Conservation (phyloP, 2,797 vertebrate genomes). For the Platalea minor region DNA sequence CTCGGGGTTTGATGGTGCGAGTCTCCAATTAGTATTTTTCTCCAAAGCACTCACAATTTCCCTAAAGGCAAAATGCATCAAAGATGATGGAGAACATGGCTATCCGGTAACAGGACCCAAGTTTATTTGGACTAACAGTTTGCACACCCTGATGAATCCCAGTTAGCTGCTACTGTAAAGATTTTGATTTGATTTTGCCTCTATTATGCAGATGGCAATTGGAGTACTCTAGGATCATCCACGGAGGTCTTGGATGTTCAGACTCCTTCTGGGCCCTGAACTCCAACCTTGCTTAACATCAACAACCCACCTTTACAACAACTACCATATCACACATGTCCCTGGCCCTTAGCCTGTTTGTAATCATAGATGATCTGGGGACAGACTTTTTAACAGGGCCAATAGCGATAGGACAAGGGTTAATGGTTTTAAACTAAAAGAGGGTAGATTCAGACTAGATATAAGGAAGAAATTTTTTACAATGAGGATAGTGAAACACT, state of each 20-base stretch:
- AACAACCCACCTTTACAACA: background rate
- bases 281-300: background rate
- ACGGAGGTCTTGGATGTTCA: background rate
- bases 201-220: background rate
- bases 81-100: background rate
- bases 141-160: background rate
- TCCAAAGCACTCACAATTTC: background rate
- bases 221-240: background rate
- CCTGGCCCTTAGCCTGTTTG: background rate
- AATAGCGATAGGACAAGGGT: too few relatives aligned
- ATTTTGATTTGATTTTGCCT: background rate
- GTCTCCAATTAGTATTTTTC: background rate
- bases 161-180: background rate
- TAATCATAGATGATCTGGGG: too few relatives aligned
- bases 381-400: too few relatives aligned
- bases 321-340: fast-evolving
- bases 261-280: background rate
- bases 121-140: background rate
- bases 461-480: too few relatives aligned
- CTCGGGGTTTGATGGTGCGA: background rate
- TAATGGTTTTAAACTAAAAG: too few relatives aligned
- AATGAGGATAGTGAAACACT: too few relatives aligned
- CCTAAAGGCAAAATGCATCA: background rate
- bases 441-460: too few relatives aligned
- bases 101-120: background rate